Percentiles rank a stretch among this genome's conserved stretches.
These are phyloP conservation scores for Guaruba guarouba DNA, from an alignment of 2,113 vertebrate species.

Conservation along the genomic window DNA sequence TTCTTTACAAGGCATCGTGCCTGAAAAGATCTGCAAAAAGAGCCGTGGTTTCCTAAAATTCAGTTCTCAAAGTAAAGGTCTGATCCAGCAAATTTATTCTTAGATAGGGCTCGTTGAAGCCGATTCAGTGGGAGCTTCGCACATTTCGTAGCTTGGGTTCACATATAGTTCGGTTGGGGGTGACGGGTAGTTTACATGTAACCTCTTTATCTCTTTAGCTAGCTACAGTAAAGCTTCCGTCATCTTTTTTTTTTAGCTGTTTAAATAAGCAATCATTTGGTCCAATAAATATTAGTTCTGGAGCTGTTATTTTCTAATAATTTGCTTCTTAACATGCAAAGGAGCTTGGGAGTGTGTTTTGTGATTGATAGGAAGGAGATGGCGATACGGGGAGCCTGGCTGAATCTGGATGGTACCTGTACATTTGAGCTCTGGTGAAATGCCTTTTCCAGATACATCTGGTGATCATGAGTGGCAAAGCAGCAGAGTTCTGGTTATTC, in stretches of 20 bases:
- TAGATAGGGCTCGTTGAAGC: background rate
- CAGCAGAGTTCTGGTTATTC: background rate
- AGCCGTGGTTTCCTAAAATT: background rate
- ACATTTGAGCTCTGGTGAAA: background rate
- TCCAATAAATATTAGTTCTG: background rate
- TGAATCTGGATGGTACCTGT: background rate
- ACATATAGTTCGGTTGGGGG: rapidly evolving
- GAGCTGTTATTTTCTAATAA: background rate
- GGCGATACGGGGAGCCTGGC: rapidly evolving
- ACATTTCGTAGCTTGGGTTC: background rate
- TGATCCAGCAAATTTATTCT: background rate
- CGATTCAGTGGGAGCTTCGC: background rate
- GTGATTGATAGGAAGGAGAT: background rate
- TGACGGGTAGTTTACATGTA: rapidly evolving
- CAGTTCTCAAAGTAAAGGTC: background rate
- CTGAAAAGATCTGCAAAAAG: background rate
- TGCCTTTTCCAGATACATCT: background rate
- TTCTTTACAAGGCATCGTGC: background rate
- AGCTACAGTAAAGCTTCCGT: background rate
- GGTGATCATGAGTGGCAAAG: background rate
- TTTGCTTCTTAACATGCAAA: background rate
- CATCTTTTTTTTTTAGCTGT: background rate
- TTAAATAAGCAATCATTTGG: background rate
- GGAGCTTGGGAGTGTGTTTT: background rate
- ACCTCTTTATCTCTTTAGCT: background rate